A percentile compares a stretch with the other conserved stretches of the same genome.
Evolutionary conservation across 2,797 vertebrate species (phyloP).

Genomic region (Sebastiscus albofasciatus): DNA sequence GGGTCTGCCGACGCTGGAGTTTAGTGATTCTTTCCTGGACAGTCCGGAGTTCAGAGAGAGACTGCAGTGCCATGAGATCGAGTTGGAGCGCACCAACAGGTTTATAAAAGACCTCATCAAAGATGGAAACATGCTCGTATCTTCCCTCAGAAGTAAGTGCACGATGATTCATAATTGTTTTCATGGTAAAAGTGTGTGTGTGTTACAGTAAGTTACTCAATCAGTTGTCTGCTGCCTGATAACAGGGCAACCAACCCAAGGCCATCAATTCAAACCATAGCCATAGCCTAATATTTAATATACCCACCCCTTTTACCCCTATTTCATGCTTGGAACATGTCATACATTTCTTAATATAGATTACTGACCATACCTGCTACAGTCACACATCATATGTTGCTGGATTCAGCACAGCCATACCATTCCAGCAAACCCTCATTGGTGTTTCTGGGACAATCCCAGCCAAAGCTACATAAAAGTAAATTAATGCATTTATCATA

Average conservation of each 20-base stretch:
- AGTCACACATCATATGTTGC: no score
- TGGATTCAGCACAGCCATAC: no score
- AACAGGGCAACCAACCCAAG: not conserved
- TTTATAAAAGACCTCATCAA: conserved; percentile 98
- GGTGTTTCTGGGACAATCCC: no score
- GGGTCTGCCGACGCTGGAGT: conserved; percentile 96
- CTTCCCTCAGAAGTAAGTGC: conserved; percentile 91
- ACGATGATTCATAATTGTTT: not conserved
- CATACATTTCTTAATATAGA: no score
- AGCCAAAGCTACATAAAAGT: no score
- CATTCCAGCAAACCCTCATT: no score
- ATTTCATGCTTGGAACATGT: no score
- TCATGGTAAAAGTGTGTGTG: not conserved
- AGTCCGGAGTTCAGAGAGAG: conserved; percentile 96
- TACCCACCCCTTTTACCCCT: no score
- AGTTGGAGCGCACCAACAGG: conserved; percentile 95
- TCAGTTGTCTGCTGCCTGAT: conserved; percentile 3
- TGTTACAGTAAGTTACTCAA: not conserved
- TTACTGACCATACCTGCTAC: no score
- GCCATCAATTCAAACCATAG: conserved; percentile 24
- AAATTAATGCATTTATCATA: no score
- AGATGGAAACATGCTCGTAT: conserved; percentile 94
- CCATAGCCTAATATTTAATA: not conserved
- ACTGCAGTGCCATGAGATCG: conserved; percentile 94
- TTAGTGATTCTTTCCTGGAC: conserved; percentile 96